Percentiles rank a stretch among this genome's conserved stretches.
These are phyloP conservation scores for Eptatretus atami DNA, from an alignment of 2,797 vertebrate genomes.

Conservation along the genomic window DNA sequence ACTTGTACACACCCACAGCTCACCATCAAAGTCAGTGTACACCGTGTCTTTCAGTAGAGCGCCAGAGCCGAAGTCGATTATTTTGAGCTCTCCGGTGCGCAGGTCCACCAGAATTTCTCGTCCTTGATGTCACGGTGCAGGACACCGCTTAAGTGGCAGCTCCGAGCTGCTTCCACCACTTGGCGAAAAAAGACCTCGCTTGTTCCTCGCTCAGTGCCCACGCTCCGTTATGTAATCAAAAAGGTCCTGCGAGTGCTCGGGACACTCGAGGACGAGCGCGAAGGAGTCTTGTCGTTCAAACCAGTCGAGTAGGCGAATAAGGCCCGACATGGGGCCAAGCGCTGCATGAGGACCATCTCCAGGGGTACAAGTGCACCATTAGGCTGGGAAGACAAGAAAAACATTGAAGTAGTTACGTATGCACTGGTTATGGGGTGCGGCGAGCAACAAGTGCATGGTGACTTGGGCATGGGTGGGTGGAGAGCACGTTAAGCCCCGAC, in stretches of 20 bases:
- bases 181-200: slow-evolving; percentile 56
- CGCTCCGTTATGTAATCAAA: slow-evolving; percentile 73
- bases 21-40: slow-evolving; percentile 75
- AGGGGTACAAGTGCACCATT: slow-evolving; percentile 43
- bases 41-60: slow-evolving; percentile 63
- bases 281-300: slow-evolving; percentile 63
- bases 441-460: no score
- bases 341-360: slow-evolving; percentile 57
- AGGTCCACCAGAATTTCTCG: slow-evolving; percentile 74
- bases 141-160: slow-evolving; percentile 53
- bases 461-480: no score
- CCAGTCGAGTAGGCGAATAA: slow-evolving; percentile 71
- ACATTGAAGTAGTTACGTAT: neutral
- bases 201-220: slow-evolving; percentile 42
- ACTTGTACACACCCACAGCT: slow-evolving; percentile 12
- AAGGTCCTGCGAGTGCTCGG: slow-evolving; percentile 48
- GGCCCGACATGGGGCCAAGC: slow-evolving; percentile 39
- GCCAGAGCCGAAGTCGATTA: slow-evolving; percentile 77
- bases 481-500: no score
- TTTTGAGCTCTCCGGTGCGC: slow-evolving; percentile 44
- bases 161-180: slow-evolving; percentile 57
- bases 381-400: slow-evolving; percentile 17
- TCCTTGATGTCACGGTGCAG: slow-evolving; percentile 83
- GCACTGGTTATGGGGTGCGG: neutral
- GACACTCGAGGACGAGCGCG: slow-evolving; percentile 55